These are phyloP conservation scores for Atractosteus spatula DNA, from an alignment of 2,113 vertebrate genomes.

Conservation along the genomic window DNA sequence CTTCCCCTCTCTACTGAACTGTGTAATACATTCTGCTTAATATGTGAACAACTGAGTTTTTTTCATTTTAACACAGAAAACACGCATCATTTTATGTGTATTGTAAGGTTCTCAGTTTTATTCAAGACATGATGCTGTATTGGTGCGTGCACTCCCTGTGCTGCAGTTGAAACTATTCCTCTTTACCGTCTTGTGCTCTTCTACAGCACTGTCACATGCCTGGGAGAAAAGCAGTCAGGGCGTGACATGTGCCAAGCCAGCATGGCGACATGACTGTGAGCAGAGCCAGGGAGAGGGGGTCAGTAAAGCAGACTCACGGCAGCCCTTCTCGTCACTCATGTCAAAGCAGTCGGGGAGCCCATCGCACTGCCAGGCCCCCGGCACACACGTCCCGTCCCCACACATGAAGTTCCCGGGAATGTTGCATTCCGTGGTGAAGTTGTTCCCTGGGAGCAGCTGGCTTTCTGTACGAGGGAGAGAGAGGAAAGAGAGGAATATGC, in stretches of 20 bases:
- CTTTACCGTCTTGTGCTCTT: too few relatives aligned
- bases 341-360: slow-evolving; percentile 89
- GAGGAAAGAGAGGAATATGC: background rate
- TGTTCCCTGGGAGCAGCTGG: slow-evolving; percentile 90
- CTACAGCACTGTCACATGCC: slow-evolving; percentile 17
- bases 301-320: slow-evolving; percentile 77
- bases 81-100: too few relatives aligned
- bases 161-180: too few relatives aligned
- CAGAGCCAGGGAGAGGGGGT: slow-evolving; percentile 21
- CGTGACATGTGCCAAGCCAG: background rate
- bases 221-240: background rate
- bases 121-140: too few relatives aligned
- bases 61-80: too few relatives aligned
- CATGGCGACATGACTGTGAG: background rate
- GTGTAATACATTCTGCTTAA: too few relatives aligned
- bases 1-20: too few relatives aligned
- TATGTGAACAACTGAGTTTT: too few relatives aligned
- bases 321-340: slow-evolving; percentile 90
- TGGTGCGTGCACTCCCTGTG: too few relatives aligned
- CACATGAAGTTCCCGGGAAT: slow-evolving; percentile 97
- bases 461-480: slow-evolving; percentile 66
- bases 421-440: slow-evolving; percentile 93
- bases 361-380: slow-evolving; percentile 87
- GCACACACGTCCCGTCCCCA: slow-evolving; percentile 86
- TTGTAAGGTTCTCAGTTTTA: too few relatives aligned